Evolutionary conservation across 2,113 vertebrate species (phyloP).

Genomic region (Pachycephala philippinensis): DNA sequence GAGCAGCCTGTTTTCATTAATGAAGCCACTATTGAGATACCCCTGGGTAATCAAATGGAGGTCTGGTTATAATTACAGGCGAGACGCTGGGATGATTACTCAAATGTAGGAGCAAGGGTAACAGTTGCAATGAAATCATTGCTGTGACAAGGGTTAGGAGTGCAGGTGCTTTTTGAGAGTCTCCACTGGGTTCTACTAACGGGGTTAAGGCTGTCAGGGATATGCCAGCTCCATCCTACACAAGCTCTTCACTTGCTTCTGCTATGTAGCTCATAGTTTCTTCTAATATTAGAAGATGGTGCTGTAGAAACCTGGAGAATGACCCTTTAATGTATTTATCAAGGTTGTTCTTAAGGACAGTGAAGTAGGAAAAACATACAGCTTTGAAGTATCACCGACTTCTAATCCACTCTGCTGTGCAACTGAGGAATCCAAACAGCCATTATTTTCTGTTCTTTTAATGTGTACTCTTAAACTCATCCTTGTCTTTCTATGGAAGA

Average conservation of each 20-base stretch:
- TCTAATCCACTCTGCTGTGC: not conserved
- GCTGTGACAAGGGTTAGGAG: not conserved
- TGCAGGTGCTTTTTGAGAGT: not conserved
- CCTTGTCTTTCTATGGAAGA: not conserved
- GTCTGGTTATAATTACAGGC: slow-evolving; percentile 19
- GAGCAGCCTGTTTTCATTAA: slow-evolving; percentile 28
- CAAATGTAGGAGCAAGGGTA: not conserved
- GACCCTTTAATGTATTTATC: not conserved
- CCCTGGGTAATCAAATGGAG: slow-evolving; percentile 20
- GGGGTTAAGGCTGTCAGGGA: not conserved
- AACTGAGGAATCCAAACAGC: not conserved
- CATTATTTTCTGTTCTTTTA: not conserved
- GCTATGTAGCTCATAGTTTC: not conserved
- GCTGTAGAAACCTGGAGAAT: not conserved
- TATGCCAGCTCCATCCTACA: not conserved
- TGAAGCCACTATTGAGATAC: slow-evolving; percentile 27
- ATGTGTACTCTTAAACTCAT: not conserved
- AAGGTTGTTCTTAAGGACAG: not conserved
- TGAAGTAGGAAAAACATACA: not conserved
- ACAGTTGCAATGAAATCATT: not conserved
- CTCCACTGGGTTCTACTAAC: not conserved
- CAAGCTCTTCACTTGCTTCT: not conserved
- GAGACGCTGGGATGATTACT: not conserved
- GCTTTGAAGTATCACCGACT: not conserved
- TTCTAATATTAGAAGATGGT: not conserved